Conservation (phyloP, 1,140 invertebrate species). For the Drosophila ogumai region DNA sequence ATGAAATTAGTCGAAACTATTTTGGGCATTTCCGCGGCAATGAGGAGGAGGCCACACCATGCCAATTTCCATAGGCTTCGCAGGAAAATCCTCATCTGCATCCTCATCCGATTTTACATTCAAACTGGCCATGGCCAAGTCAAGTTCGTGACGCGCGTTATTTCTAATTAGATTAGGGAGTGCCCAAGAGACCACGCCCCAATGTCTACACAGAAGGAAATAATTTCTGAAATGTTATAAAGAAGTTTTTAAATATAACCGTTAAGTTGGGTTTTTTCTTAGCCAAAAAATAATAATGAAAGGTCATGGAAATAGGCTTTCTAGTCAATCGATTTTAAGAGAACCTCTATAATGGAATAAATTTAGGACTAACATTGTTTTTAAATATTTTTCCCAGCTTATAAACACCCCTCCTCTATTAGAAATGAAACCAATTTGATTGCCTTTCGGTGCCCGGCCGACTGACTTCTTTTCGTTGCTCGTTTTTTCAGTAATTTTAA, state of each 20-base stretch:
- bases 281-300: background rate
- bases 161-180: slow-evolving; percentile 77
- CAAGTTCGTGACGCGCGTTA: slow-evolving; percentile 80
- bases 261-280: background rate
- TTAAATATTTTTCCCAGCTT: background rate
- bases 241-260: background rate
- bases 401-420: background rate
- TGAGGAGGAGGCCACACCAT: slow-evolving; percentile 5
- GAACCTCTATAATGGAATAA: background rate
- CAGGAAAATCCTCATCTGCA: background rate
- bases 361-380: background rate
- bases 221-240: background rate
- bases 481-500: slow-evolving; percentile 70
- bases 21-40: slow-evolving; percentile 50
- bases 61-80: slow-evolving; percentile 35
- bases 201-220: background rate
- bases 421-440: slow-evolving; percentile 54
- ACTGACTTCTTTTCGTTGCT: slow-evolving; percentile 35
- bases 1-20: slow-evolving; percentile 81
- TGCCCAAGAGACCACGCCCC: slow-evolving; percentile 24
- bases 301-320: no score
- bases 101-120: slow-evolving; percentile 25
- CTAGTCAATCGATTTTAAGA: background rate
- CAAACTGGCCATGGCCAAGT: slow-evolving; percentile 41
- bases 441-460: slow-evolving; percentile 59